Base-by-base conservation (phyloP, 2,113 vertebrate genomes). In the Leiothrix lutea region DNA sequence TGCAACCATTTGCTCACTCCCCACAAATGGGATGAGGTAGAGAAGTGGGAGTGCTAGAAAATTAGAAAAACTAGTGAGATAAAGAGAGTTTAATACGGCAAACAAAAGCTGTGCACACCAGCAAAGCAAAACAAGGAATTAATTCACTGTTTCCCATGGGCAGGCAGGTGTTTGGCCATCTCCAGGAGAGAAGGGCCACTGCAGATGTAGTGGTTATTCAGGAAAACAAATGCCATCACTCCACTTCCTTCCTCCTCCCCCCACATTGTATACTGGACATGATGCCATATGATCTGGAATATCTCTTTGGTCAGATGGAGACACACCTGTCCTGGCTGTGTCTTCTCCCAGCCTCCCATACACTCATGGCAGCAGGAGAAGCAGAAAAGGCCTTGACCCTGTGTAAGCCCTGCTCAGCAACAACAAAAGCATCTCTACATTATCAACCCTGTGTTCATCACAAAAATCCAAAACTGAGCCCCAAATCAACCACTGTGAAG, bases 1-100 rank as follows among this genome's bases (percentile, higher is more conserved):
- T 3, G 1, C 35, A 23, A 40, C 17, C 0, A 0, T 51, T 61
- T 8, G 4, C 56, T 83, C 56, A 42, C 12, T 54, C 12, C 26
- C 5, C 18, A 67, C 11, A 35, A 31, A 11, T 42, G 4, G 24
- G 21, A 61, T 26, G 11, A 26, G 21, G 29, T n/a, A 42, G 40
- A 61, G 40, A 82, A 15, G 7, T 48, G 31, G 11, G 14, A 69
- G 9, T 9, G 14, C 13, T 61, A 61, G 58, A 28, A 62, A 77
- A 15, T 17, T 31, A 47, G 35, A 69, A 75, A 75, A 31, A 31
- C 12, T 48, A 1, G 0, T 36, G 62, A 54, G 35, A 48, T 36
- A 61, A 54, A 75, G 60, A 14, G 11, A 40, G 17, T 69, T 75
- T 36, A 33, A 33, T 33, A 16, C 0, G 2, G 18, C 47, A 75